Conservation (phyloP, 53 echinoderm and acorn worm species). For the Glandiceps talaboti region DNA sequence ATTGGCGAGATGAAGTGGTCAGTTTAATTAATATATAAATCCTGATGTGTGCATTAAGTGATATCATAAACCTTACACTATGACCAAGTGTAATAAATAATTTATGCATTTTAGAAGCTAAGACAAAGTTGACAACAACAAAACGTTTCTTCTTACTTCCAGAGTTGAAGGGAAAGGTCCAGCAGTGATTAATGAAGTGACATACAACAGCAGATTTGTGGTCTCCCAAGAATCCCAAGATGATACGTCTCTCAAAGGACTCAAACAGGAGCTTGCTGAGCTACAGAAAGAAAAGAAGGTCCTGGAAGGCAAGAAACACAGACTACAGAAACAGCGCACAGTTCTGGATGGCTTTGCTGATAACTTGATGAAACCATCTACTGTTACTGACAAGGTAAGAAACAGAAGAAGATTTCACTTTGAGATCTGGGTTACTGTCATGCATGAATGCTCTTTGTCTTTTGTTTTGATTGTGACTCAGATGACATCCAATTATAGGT, state of each 20-base stretch:
- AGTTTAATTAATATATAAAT: too few species aligned
- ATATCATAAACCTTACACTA: too few species aligned
- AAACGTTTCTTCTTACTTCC: background rate
- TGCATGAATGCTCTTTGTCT: too few species aligned
- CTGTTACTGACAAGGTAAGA: background rate
- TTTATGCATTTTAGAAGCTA: too few species aligned
- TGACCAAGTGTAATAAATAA: too few species aligned
- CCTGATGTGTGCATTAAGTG: too few species aligned
- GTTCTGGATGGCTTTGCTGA: background rate
- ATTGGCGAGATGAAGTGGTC: too few species aligned
- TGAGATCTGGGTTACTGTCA: too few species aligned
- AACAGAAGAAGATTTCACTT: too few species aligned
- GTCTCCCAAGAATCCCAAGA: background rate
- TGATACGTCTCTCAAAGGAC: background rate
- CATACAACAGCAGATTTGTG: background rate
- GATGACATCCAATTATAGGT: too few species aligned
- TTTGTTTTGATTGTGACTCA: too few species aligned
- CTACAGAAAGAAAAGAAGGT: background rate
- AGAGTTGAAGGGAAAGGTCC: background rate
- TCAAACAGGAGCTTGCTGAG: background rate
- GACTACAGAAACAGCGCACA: background rate
- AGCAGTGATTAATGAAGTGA: background rate
- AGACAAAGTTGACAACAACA: too few species aligned
- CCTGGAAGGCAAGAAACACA: background rate
- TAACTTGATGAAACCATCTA: background rate